These are phyloP conservation scores for Conopomorpha cramerella DNA, from an alignment of 1,140 invertebrate species.

Conservation along the genomic window DNA sequence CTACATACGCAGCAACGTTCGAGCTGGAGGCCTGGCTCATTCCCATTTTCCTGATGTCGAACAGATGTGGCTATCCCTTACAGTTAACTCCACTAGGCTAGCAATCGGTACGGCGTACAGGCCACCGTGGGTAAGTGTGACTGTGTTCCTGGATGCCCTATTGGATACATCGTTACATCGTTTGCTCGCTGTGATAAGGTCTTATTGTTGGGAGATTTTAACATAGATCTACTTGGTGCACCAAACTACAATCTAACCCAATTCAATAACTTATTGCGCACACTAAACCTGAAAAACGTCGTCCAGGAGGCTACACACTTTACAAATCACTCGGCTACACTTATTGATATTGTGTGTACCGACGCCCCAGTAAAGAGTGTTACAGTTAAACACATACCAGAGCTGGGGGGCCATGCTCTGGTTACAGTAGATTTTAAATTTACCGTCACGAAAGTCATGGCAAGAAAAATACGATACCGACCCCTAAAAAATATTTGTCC, in stretches of 20 bases:
- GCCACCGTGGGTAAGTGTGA: slow-evolving; percentile 3
- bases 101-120: slow-evolving; percentile 5
- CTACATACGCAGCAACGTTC: slow-evolving; percentile 1
- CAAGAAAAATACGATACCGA: too few relatives aligned
- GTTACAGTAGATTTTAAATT: too few relatives aligned
- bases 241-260: not conserved
- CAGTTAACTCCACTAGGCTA: not conserved
- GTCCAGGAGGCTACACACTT: slow-evolving; percentile 5
- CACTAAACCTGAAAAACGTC: slow-evolving; percentile 1
- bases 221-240: slow-evolving; percentile 1
- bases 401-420: too few relatives aligned
- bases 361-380: not conserved
- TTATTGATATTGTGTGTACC: slow-evolving; percentile 4
- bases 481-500: too few relatives aligned
- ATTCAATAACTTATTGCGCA: not conserved
- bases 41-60: not conserved
- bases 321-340: too few relatives aligned
- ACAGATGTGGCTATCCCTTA: slow-evolving; percentile 1
- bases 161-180: not conserved
- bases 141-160: slow-evolving; percentile 4
- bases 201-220: slow-evolving; percentile 5
- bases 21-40: not conserved
- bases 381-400: too few relatives aligned
- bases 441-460: too few relatives aligned
- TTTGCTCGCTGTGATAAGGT: slow-evolving; percentile 2